A percentile compares a stretch with the other conserved stretches of the same genome.
Evolutionary conservation across 2,888 invertebrate genomes (phyloP).

Genomic region (Pristionchus fissidentatus): DNA sequence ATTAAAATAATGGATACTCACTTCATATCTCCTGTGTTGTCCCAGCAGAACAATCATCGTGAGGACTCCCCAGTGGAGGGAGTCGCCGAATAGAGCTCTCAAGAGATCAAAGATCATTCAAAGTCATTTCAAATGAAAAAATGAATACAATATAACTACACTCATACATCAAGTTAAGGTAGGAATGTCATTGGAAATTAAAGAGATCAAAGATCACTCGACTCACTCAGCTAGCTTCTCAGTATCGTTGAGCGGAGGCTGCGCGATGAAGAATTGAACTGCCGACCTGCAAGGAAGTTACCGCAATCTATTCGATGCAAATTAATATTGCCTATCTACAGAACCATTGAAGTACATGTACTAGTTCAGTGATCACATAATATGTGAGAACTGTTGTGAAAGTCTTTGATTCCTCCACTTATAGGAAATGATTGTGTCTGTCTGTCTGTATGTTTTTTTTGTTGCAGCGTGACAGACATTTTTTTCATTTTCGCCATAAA

Average conservation of each 20-base stretch:
- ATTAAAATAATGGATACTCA: constrained; percentile 2
- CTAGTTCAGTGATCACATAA: too few relatives aligned
- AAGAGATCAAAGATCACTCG: not conserved
- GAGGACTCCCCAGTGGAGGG: constrained; percentile 98
- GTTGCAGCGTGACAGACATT: too few relatives aligned
- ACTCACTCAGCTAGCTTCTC: constrained; percentile 78
- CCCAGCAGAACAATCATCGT: constrained; percentile 94
- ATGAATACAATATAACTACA: constrained; percentile 44
- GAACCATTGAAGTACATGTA: too few relatives aligned
- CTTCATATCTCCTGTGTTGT: constrained; percentile 85
- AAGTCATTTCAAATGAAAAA: constrained; percentile 40
- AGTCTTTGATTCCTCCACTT: too few relatives aligned
- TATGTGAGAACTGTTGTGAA: too few relatives aligned
- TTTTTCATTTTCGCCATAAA: too few relatives aligned
- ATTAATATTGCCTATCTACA: not conserved
- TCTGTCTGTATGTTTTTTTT: too few relatives aligned
- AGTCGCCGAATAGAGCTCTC: constrained; percentile 96
- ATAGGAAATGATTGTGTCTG: too few relatives aligned
- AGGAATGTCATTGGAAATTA: not conserved
- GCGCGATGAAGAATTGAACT: constrained; percentile 96
- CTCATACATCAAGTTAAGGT: too few relatives aligned
- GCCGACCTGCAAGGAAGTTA: constrained; percentile 82
- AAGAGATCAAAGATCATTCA: constrained; percentile 48
- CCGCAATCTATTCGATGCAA: constrained; percentile 50
- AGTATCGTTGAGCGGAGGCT: constrained; percentile 94